These are phyloP conservation scores for Meda fulgida DNA, from an alignment of 2,797 vertebrate genomes.

Conservation along the genomic window DNA sequence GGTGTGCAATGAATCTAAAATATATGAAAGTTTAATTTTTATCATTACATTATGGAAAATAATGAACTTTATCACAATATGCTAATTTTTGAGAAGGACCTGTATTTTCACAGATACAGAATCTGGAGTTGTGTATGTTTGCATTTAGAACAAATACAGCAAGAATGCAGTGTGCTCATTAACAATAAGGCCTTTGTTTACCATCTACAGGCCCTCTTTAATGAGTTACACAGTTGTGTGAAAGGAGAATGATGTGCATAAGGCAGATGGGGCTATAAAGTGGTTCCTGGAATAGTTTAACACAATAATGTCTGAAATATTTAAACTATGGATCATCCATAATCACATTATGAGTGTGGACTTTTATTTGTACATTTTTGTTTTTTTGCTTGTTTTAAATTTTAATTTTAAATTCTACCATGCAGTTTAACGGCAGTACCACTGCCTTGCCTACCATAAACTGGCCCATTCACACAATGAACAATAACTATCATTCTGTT, in stretches of 20 bases:
- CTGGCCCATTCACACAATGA: background rate
- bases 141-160: conserved; percentile 30
- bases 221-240: conserved; percentile 67
- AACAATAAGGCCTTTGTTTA: conserved; percentile 24
- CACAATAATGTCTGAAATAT: conserved; percentile 31
- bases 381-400: too few relatives aligned
- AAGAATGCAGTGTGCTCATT: conserved; percentile 62
- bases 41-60: too few relatives aligned
- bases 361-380: background rate
- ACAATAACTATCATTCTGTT: background rate
- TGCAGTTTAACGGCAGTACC: background rate
- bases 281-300: conserved; percentile 20
- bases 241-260: conserved; percentile 35
- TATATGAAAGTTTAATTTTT: too few relatives aligned
- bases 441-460: background rate
- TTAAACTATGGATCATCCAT: background rate
- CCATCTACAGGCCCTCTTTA: conserved; percentile 57
- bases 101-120: conserved; percentile 25
- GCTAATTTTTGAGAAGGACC: too few relatives aligned
- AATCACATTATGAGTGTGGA: background rate
- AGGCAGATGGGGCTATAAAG: conserved; percentile 32
- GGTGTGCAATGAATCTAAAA: too few relatives aligned
- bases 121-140: conserved; percentile 20
- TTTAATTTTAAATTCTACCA: background rate
- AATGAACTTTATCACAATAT: too few relatives aligned